A percentile compares a stretch with the other conserved stretches of the same genome.
Evolutionary conservation across 2,888 invertebrate genomes (phyloP).

Genomic region (Spodoptera exigua): DNA sequence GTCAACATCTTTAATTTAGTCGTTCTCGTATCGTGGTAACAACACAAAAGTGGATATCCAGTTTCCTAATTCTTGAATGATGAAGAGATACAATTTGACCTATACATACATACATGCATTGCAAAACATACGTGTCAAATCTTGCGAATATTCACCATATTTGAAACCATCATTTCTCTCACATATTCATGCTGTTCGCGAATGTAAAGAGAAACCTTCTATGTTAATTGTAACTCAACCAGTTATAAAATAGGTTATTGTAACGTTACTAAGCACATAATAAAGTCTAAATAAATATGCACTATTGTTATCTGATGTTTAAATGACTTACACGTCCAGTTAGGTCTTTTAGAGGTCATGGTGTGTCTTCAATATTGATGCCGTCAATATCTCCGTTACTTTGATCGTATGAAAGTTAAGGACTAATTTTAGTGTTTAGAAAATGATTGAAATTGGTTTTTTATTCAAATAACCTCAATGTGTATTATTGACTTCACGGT

Average conservation of each 20-base stretch:
- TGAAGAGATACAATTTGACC: too few species aligned
- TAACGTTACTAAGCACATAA: conserved; percentile 36
- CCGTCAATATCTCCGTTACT: background rate
- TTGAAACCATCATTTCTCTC: conserved; percentile 26
- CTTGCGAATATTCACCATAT: conserved; percentile 30
- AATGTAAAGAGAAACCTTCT: conserved; percentile 38
- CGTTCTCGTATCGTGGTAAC: too few species aligned
- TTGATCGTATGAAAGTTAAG: conserved; percentile 22
- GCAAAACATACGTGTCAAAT: conserved; percentile 31
- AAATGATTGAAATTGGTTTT: background rate
- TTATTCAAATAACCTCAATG: too few species aligned
- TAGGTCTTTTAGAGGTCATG: conserved; percentile 29
- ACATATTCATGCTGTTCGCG: conserved; percentile 42
- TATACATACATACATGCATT: too few species aligned
- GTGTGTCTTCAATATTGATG: conserved; percentile 35
- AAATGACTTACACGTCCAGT: conserved; percentile 37
- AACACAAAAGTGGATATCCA: too few species aligned
- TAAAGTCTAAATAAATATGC: conserved; percentile 40
- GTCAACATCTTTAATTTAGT: too few species aligned
- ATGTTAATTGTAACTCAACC: conserved; percentile 31
- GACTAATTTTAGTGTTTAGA: background rate
- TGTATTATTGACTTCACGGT: too few species aligned
- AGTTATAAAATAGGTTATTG: conserved; percentile 39
- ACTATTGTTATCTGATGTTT: conserved; percentile 49
- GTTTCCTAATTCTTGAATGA: too few species aligned